phyloP scores from a whole-genome alignment of 2,797 vertebrate genomes.

The Enteromius paludinosus region DNA sequence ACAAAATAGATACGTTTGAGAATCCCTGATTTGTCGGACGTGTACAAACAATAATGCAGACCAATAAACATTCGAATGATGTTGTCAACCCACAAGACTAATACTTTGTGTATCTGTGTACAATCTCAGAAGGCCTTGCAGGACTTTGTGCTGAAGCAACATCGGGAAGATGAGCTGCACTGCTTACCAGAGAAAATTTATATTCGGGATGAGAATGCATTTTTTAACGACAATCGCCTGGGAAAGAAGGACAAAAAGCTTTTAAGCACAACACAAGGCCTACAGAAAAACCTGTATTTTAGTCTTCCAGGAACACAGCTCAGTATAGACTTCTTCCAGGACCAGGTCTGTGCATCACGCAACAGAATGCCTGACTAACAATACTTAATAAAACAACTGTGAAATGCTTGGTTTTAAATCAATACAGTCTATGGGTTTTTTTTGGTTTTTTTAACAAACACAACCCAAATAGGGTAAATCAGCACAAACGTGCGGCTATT shows the following conservation, averaged over 20 bases:
- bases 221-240: conserved; percentile 80
- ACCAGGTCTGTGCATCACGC: conserved; percentile 72
- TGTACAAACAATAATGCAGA: conserved; percentile 2
- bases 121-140: conserved; percentile 75
- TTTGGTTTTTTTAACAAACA: too few relatives aligned
- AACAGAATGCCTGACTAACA: conserved; percentile 24
- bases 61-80: neutral
- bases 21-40: neutral
- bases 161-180: conserved; percentile 74
- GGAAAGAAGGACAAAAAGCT: conserved; percentile 76
- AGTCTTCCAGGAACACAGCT: conserved; percentile 79
- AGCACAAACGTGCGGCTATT: neutral
- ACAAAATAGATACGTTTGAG: neutral
- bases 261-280: conserved; percentile 66
- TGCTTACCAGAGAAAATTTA: conserved; percentile 74
- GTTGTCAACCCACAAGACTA: neutral
- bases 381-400: neutral
- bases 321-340: conserved; percentile 81
- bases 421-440: neutral
- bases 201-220: conserved; percentile 80
- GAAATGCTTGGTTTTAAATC: neutral
- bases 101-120: neutral
- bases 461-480: too few relatives aligned
- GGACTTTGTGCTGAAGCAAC: conserved; percentile 71
- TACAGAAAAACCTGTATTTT: conserved; percentile 75